Conservation (phyloP, 2,113 vertebrate genomes). For the Tauraco erythrolophus region DNA sequence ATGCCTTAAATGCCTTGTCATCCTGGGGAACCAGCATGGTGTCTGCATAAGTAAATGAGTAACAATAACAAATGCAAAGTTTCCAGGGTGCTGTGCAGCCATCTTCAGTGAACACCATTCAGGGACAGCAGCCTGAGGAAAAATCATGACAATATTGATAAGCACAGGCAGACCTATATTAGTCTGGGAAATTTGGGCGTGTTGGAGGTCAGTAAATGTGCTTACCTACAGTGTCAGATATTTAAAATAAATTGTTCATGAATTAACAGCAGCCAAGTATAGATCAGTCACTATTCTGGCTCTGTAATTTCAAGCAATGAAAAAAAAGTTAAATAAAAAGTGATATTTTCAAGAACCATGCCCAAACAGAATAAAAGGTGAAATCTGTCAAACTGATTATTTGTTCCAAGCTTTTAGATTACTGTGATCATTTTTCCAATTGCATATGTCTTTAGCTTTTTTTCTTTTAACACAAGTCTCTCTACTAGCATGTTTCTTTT, state of each 20-base stretch:
- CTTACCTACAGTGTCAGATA: not conserved
- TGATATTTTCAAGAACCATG: not conserved
- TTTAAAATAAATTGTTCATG: not conserved
- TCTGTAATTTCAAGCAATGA: not conserved
- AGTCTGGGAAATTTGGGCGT: not conserved
- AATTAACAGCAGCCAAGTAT: not conserved
- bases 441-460: not conserved
- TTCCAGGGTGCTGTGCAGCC: not conserved
- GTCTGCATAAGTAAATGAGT: not conserved
- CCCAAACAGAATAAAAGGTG: not conserved
- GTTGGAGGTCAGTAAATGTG: not conserved
- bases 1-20: not conserved
- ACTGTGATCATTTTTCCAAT: not conserved
- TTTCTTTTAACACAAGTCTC: not conserved
- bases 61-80: not conserved
- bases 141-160: not conserved
- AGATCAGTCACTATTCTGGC: not conserved
- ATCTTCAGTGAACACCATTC: not conserved
- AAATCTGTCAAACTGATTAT: not conserved
- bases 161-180: not conserved
- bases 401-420: not conserved
- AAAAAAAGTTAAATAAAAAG: not conserved
- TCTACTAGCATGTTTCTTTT: not conserved
- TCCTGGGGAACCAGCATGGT: not conserved
- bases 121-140: not conserved